Conservation (phyloP, 2,113 vertebrate genomes). For the Ginglymostoma cirratum region DNA sequence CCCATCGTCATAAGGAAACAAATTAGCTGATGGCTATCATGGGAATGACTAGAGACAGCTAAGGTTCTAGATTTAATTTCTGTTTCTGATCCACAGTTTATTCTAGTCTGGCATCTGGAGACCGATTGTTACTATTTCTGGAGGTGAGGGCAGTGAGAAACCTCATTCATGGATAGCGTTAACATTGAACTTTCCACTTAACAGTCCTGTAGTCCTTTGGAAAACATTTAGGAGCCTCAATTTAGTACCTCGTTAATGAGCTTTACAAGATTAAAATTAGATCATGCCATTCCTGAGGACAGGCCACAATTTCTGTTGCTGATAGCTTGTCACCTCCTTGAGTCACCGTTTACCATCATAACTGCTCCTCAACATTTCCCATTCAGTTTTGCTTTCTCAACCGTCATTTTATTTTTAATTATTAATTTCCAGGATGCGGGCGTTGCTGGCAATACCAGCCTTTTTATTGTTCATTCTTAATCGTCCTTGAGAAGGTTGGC, state of each 20-base stretch:
- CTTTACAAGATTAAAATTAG: not conserved
- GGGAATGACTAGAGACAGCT: not conserved
- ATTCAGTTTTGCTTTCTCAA: not conserved
- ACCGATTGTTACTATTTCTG: not conserved
- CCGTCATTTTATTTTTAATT: not conserved
- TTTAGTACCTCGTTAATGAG: not conserved
- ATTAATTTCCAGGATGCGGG: not conserved
- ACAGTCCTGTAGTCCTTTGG: not conserved
- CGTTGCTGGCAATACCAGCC: not conserved
- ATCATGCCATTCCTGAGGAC: not conserved
- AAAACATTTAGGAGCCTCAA: conserved; percentile 1
- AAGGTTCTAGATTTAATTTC: not conserved
- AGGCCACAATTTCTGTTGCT: not conserved
- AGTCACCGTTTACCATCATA: not conserved
- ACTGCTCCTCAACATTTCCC: not conserved
- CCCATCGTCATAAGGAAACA: not conserved
- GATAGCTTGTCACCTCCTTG: not conserved
- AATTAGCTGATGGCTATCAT: too few species aligned
- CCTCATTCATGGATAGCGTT: not conserved
- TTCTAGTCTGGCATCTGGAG: not conserved
- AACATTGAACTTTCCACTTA: not conserved
- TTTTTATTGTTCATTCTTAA: not conserved
- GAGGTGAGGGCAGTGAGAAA: not conserved
- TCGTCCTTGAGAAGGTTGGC: not conserved
- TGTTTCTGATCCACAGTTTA: not conserved